Evolutionary conservation across 2,888 invertebrate species (phyloP).

Genomic region (Meganola albula): DNA sequence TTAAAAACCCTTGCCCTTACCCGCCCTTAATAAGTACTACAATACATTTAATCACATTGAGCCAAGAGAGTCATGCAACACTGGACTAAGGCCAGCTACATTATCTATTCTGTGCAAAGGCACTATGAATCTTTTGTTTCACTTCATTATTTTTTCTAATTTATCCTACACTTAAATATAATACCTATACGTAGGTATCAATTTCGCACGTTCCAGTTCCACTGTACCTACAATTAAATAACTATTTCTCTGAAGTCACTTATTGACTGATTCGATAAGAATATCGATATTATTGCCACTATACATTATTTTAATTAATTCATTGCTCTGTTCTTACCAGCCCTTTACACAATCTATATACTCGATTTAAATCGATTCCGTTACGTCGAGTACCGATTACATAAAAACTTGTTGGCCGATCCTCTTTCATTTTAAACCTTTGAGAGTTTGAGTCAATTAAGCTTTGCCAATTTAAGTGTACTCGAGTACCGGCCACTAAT

Average conservation of each 20-base stretch:
- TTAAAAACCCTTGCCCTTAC: constrained; percentile 16
- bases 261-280: too few species aligned
- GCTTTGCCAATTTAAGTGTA: constrained; percentile 71
- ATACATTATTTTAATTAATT: constrained; percentile 21
- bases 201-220: too few species aligned
- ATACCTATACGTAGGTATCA: too few species aligned
- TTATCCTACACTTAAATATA: too few species aligned
- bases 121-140: too few species aligned
- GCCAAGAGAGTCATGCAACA: too few species aligned
- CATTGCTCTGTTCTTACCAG: constrained; percentile 34
- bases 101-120: too few species aligned
- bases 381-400: constrained; percentile 40
- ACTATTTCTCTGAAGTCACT: too few species aligned
- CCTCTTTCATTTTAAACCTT: constrained; percentile 68
- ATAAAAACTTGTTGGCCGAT: constrained; percentile 50
- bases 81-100: too few species aligned
- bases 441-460: constrained; percentile 77
- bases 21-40: constrained; percentile 22
- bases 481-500: constrained; percentile 61
- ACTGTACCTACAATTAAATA: too few species aligned
- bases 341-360: constrained; percentile 41
- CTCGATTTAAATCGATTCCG: constrained; percentile 47
- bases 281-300: too few species aligned
- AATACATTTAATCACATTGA: constrained; percentile 32
- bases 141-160: too few species aligned